phyloP scores from a whole-genome alignment of 1,140 invertebrate genomes.

The Penaeus vannamei region DNA sequence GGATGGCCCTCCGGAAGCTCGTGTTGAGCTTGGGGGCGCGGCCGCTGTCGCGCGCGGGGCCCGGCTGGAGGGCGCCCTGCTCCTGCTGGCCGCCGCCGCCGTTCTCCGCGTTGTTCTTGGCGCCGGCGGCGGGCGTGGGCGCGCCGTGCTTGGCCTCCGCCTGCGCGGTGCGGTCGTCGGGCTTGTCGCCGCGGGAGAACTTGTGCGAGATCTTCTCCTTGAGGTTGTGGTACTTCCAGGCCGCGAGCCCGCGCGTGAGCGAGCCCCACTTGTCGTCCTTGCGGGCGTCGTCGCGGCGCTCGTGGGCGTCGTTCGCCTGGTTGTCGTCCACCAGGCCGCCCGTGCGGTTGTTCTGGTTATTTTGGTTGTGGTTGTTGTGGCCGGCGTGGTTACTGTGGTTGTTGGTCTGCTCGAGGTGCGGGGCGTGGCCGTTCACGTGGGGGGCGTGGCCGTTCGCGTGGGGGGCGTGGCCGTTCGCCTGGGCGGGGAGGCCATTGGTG shows the following conservation, averaged over 20 bases:
- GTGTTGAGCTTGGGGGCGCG: conserved; percentile 68
- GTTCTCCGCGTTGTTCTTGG: conserved; percentile 29
- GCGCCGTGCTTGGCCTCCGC: conserved; percentile 76
- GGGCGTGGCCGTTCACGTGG: conserved; percentile 7
- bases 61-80: conserved; percentile 39
- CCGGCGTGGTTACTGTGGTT: background rate
- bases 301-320: conserved; percentile 13
- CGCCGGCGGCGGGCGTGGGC: conserved; percentile 67
- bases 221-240: conserved; percentile 84
- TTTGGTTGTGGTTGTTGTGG: conserved; percentile 19
- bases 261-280: conserved; percentile 67
- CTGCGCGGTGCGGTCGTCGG: conserved; percentile 67
- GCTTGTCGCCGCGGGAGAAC: conserved; percentile 75
- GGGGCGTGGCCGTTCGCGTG: conserved; percentile 3
- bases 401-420: background rate
- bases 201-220: conserved; percentile 88
- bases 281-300: conserved; percentile 41
- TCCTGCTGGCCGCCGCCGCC: conserved; percentile 54
- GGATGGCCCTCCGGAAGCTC: conserved; percentile 70
- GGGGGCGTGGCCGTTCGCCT: background rate
- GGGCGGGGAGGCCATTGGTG: conserved; percentile 17
- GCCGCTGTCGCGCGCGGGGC: conserved; percentile 38
- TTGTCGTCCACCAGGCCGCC: conserved; percentile 6
- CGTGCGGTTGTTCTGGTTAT: conserved; percentile 11
- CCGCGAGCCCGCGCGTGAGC: conserved; percentile 56